Percentiles rank a stretch among this genome's conserved stretches.
Evolutionary conservation across 2,797 vertebrate species (phyloP).

Genomic region (Sebastes iracundus): DNA sequence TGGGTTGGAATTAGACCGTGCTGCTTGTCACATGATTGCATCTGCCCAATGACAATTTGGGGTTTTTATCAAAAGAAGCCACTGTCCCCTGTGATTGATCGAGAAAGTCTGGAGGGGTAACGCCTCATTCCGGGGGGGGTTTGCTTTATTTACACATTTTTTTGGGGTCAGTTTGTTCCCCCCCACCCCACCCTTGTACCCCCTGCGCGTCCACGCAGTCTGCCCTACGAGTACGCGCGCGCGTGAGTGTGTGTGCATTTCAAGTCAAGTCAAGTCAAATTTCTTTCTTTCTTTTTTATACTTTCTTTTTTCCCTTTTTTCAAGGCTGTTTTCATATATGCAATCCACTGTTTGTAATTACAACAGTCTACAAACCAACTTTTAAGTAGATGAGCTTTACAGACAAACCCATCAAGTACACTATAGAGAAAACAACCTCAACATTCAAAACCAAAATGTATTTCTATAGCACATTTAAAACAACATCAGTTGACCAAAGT

Average conservation of each 20-base stretch:
- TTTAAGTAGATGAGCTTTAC: too few relatives aligned
- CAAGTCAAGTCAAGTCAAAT: too few relatives aligned
- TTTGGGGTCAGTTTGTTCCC: slow-evolving; percentile 70
- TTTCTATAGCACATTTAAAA: too few relatives aligned
- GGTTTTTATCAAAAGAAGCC: slow-evolving; percentile 99
- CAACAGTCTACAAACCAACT: too few relatives aligned
- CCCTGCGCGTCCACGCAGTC: slow-evolving; percentile 51
- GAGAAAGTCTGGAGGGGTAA: slow-evolving; percentile 94
- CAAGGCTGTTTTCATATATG: too few relatives aligned
- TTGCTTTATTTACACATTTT: slow-evolving; percentile 95
- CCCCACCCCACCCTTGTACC: neutral
- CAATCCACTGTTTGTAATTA: too few relatives aligned
- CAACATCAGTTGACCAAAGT: too few relatives aligned
- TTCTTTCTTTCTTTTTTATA: too few relatives aligned
- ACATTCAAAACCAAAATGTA: too few relatives aligned
- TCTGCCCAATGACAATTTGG: slow-evolving; percentile 99
- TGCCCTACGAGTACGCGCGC: neutral
- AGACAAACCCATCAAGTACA: too few relatives aligned
- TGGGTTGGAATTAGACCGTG: slow-evolving; percentile 98
- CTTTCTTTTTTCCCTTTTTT: too few relatives aligned
- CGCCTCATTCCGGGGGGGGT: slow-evolving; percentile 93
- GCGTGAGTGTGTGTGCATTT: neutral
- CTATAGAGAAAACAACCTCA: too few relatives aligned
- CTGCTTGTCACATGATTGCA: slow-evolving; percentile 99
- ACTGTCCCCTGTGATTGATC: slow-evolving; percentile 99